phyloP scores from a whole-genome alignment of 2,113 vertebrate species.

The Leucopsar rothschildi region DNA sequence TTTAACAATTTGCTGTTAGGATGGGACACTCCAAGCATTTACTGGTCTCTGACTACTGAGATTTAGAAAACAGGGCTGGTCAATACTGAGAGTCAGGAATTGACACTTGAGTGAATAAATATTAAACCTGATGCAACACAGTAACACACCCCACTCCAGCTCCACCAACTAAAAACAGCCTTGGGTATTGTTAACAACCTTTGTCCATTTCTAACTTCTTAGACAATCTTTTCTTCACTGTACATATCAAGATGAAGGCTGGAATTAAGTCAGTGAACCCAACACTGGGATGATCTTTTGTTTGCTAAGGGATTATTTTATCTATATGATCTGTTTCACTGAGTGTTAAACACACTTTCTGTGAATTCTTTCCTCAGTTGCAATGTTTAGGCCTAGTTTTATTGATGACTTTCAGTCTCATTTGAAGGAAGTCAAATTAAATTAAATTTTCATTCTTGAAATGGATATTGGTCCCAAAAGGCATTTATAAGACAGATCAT shows the following conservation, averaged over 20 bases:
- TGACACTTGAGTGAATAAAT: not conserved
- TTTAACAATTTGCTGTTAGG: not conserved
- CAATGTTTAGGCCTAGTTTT: slow-evolving; percentile 20
- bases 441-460: slow-evolving; percentile 53
- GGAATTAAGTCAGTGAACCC: not conserved
- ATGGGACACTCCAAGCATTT: not conserved
- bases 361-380: slow-evolving; percentile 27
- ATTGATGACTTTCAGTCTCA: slow-evolving; percentile 51
- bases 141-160: not conserved
- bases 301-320: not conserved
- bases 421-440: slow-evolving; percentile 54
- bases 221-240: not conserved
- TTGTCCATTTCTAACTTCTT: not conserved
- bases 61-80: not conserved
- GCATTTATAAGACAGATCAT: slow-evolving; percentile 30
- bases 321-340: not conserved
- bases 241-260: not conserved
- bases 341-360: not conserved
- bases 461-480: slow-evolving; percentile 48
- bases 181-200: not conserved
- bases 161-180: not conserved
- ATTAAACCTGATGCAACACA: not conserved
- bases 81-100: not conserved
- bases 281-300: not conserved
- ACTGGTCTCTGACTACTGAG: not conserved